Conservation (phyloP, 2,113 vertebrate species). For the Delphinus delphis region DNA sequence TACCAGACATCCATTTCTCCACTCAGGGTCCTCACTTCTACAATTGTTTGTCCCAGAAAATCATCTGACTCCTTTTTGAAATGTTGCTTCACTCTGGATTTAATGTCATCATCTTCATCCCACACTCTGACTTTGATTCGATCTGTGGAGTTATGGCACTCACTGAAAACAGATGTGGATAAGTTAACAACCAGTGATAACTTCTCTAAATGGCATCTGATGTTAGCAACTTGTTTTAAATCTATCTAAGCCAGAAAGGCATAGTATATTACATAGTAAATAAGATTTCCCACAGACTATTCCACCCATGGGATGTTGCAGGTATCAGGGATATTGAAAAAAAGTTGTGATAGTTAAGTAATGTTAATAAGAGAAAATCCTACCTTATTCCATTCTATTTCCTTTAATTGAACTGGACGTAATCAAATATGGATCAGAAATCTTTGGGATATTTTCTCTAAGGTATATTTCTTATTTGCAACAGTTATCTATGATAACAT, state of each 20-base stretch:
- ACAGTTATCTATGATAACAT: neutral
- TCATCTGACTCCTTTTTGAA: conserved; percentile 99
- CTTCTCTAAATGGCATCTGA: neutral
- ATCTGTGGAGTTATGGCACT: conserved; percentile 98
- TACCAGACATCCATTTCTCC: conserved; percentile 99
- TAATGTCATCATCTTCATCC: conserved; percentile 99
- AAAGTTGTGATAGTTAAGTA: neutral
- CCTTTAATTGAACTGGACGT: neutral
- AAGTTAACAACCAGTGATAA: neutral
- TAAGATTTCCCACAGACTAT: neutral
- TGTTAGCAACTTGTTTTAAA: neutral
- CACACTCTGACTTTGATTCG: conserved; percentile 98
- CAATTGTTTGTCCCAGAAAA: conserved; percentile 97
- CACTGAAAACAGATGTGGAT: conserved; percentile 84
- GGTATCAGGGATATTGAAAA: neutral
- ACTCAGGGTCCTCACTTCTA: conserved; percentile 97
- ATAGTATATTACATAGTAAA: neutral
- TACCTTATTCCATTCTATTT: neutral
- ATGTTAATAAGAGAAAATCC: neutral
- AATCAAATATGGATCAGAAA: neutral
- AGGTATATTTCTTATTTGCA: neutral
- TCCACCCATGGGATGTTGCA: neutral
- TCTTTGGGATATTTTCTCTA: neutral
- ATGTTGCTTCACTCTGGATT: conserved; percentile 97
- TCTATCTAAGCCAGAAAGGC: neutral